phyloP scores from a whole-genome alignment of 2,113 vertebrate species.

The Bubo bubo region DNA sequence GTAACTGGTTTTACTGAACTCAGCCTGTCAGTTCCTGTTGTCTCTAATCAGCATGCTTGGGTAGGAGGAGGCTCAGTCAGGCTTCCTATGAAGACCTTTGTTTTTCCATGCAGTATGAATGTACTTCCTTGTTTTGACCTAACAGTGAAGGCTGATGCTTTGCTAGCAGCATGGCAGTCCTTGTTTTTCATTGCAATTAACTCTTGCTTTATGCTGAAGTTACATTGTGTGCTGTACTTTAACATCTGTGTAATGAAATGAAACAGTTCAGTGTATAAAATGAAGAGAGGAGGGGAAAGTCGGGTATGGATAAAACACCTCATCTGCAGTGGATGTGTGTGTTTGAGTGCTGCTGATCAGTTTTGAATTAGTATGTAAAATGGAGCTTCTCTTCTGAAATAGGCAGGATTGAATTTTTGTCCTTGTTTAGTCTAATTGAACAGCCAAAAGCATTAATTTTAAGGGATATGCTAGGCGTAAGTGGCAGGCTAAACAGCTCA shows the following conservation, averaged over 20 bases:
- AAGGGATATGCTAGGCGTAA: fast-evolving
- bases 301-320: neutral
- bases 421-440: neutral
- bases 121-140: neutral
- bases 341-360: neutral
- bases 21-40: neutral
- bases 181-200: neutral
- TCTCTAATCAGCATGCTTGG: neutral
- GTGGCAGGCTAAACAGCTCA: neutral
- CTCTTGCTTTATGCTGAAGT: neutral
- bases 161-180: neutral
- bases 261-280: fast-evolving
- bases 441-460: neutral
- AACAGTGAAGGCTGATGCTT: neutral
- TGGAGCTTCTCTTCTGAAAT: neutral
- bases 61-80: neutral
- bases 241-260: neutral
- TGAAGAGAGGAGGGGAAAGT: neutral
- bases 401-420: neutral
- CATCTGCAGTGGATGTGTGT: fast-evolving
- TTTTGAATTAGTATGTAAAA: neutral
- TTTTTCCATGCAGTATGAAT: neutral
- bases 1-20: neutral
- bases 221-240: neutral
- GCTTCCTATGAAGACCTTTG: neutral